Base-by-base conservation (phyloP, 2,797 vertebrate genomes). In the Myotis findleyi region DNA sequence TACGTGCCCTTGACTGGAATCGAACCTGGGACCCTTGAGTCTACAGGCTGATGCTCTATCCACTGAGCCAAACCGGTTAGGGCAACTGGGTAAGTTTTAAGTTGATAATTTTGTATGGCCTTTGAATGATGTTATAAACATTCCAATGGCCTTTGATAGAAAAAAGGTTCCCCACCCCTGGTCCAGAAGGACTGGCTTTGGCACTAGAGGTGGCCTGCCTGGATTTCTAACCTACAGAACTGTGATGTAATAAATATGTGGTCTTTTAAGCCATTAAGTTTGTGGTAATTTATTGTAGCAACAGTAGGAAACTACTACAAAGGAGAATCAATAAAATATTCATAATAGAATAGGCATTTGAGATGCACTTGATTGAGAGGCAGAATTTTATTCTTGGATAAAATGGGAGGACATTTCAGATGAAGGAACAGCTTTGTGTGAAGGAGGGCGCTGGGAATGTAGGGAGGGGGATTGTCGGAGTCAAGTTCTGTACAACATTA, bases 331-430 rank as follows among this genome's bases (percentile, higher is more conserved):
- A 18, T 71, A 49, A 69, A n/a, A 8, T 71, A 79, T 76, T 84
- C 55, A 38, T 72, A 66, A 85, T 23, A 76, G 55, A 88, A 93
- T 95, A 88, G 64, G 2, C 44, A 68, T n/a, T 88, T 94, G 41
- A 80, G 12, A 69, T 6, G 2, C 7, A 82, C 23, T 79, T 87
- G 36, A 77, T 20, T 68, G 23, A 68, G 13, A 80, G 59, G 20
- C 38, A 86, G 41, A 23, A 38, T 47, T 77, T 88, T 81, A 27
- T 57, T 85, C n/a, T 81, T 66, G 25, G 20, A 68, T 66, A 76
- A 82, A 90, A 44, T 79, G 30, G 23, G 16, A 92, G 13, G 13
- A 16, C 6, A 30, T 85, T 77, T 47, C 20, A 68, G 25, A 41
- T 72, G 13, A 93, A 69, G 3, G 33, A 51, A 73, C 7, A 51